Evolutionary conservation across 1,140 invertebrate genomes (phyloP).

Genomic region (Drosophila miranda): DNA sequence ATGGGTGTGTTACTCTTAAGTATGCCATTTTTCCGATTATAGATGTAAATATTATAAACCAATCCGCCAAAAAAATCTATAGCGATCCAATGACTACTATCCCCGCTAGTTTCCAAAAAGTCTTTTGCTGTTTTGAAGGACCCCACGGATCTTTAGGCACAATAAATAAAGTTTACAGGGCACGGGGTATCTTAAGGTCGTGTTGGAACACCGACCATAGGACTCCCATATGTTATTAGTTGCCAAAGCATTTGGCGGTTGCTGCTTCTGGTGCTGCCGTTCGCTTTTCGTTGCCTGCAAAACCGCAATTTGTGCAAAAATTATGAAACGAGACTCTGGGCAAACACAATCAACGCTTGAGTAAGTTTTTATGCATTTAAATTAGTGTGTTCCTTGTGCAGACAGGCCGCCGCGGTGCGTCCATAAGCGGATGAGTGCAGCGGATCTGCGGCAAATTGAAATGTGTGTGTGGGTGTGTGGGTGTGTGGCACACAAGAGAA

Average conservation of each 20-base stretch:
- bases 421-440: conserved; percentile 33
- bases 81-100: too few relatives aligned
- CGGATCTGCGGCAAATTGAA: conserved; percentile 45
- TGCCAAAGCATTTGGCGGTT: conserved; percentile 55
- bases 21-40: too few relatives aligned
- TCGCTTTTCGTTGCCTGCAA: conserved; percentile 41
- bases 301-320: conserved; percentile 79
- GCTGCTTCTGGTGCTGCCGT: conserved; percentile 18
- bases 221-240: conserved; percentile 36
- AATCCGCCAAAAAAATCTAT: too few relatives aligned
- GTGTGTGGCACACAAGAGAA: neutral
- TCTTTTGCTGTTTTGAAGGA: too few relatives aligned
- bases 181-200: too few relatives aligned
- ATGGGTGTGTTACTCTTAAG: too few relatives aligned
- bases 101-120: too few relatives aligned
- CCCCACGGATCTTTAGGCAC: too few relatives aligned
- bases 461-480: conserved; percentile 9
- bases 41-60: too few relatives aligned
- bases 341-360: conserved; percentile 72
- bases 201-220: too few relatives aligned
- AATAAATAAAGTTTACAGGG: too few relatives aligned
- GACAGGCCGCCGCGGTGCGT: neutral
- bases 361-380: conserved; percentile 73
- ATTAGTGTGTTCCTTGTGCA: conserved; percentile 54
- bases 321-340: conserved; percentile 77